Evolutionary conservation across 2,888 invertebrate genomes (phyloP).

Genomic region (Scrobipalpa atriplicella): DNA sequence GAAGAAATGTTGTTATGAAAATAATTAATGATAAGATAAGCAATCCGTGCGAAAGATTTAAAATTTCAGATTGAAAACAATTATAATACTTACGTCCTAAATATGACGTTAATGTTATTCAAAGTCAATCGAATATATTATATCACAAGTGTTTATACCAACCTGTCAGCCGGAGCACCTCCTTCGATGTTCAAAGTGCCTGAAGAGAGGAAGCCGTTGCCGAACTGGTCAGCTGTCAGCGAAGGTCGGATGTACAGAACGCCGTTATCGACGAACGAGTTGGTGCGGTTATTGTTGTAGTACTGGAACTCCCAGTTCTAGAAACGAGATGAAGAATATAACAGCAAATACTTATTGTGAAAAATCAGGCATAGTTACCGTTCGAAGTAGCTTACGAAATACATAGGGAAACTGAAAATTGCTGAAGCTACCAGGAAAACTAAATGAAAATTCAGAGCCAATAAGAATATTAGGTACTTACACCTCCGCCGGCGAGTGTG

Average conservation of each 20-base stretch:
- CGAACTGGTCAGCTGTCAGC: constrained; percentile 79
- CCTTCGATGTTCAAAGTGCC: constrained; percentile 82
- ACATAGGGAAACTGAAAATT: too few relatives aligned
- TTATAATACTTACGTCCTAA: too few relatives aligned
- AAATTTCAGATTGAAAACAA: too few relatives aligned
- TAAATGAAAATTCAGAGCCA: not conserved
- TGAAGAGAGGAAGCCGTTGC: constrained; percentile 76
- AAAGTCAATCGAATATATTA: too few relatives aligned
- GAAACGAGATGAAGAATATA: not conserved
- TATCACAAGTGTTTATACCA: not conserved
- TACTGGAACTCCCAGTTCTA: constrained; percentile 89
- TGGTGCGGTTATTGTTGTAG: constrained; percentile 86
- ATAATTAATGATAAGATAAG: too few relatives aligned
- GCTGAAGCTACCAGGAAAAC: not conserved
- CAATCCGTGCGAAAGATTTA: too few relatives aligned
- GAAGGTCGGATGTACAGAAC: constrained; percentile 84
- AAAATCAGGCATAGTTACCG: too few relatives aligned
- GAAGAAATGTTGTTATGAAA: too few relatives aligned
- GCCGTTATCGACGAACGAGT: constrained; percentile 84
- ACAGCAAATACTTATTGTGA: too few relatives aligned
- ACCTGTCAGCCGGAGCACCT: constrained; percentile 81
- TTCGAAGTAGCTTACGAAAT: too few relatives aligned
- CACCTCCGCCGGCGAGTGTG: constrained; percentile 85
- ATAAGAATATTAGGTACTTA: constrained; percentile 63
- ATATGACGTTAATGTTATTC: too few relatives aligned